Evolutionary conservation across 2,888 invertebrate species (phyloP).

Genomic region (Teleogryllus oceanicus): DNA sequence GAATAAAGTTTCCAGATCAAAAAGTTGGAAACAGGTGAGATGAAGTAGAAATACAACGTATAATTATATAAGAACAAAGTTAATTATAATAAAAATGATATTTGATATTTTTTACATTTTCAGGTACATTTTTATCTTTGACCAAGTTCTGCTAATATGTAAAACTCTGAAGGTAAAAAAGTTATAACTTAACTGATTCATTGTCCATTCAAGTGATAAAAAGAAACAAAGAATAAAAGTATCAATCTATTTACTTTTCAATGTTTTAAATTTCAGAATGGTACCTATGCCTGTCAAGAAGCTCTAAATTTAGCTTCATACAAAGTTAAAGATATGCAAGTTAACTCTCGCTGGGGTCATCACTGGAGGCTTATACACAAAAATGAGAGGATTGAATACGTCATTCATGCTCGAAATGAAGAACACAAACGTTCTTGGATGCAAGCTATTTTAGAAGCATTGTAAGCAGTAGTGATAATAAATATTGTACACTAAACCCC

Average conservation of each 20-base stretch:
- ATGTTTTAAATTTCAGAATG: background rate
- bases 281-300: background rate
- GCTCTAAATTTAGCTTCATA: background rate
- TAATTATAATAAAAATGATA: background rate
- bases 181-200: background rate
- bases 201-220: no score
- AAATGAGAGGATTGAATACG: background rate
- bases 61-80: no score
- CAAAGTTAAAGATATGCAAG: background rate
- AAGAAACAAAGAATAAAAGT: background rate
- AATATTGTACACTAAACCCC: no score
- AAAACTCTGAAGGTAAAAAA: background rate
- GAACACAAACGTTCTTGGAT: background rate
- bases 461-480: background rate
- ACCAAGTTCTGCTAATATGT: background rate
- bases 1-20: background rate
- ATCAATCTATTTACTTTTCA: background rate
- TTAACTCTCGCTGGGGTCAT: background rate
- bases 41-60: no score
- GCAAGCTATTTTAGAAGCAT: background rate
- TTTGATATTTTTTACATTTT: background rate
- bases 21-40: background rate
- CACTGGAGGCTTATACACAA: background rate
- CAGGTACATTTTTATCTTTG: conserved; percentile 7
- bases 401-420: background rate